Base-by-base conservation (phyloP, 2,888 invertebrate species). In the Acanthosoma haemorrhoidale region DNA sequence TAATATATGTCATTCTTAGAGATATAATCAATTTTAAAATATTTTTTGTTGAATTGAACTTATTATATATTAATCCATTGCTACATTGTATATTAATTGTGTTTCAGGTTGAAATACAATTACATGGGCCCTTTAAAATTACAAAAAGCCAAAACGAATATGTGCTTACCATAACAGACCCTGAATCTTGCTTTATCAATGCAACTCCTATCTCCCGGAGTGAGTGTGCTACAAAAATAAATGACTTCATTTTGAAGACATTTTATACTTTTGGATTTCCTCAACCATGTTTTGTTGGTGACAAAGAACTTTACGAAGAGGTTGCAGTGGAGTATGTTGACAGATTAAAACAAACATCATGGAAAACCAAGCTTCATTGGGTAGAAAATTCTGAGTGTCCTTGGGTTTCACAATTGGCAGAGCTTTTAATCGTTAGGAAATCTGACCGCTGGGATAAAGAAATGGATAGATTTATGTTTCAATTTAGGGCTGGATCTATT, bases 231-330 rank as follows among this genome's bases (percentile, higher is more conserved):
- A 59, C 68, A 8, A 68, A 69, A 16, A 36, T 72, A 3, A 43
- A 71, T 1, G 73, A 74, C 9, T 74, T 73, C 39, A 51, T 74
- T 21, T 58, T 74, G 9, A 71, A 70, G 21, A 72, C 72, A 9
- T 74, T 74, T 63, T 73, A 73, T 63, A 70, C 64, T 25, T 74
- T 70, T 38, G 74, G 74, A 2, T 74, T 74, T 41, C 72, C 74
- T 25, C 58, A 63, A 6, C 64, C 72, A 21, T 71, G 43, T 59
- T 51, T 73, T 18, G 63, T 73, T 5, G 59, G 68, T 2, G 66
- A 69, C 6, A 29, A 59, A 16, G 69, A 72, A 38, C 59, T 74
- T 13, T 38, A 60, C 18, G 68, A 73, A 13, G 70, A 58, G 21
- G 69, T 74, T 4, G 29, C 39, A 11, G 34, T 66, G 5, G 72